Evolutionary conservation across 2,888 invertebrate species (phyloP).

Genomic region (Dolomedes plantarius): DNA sequence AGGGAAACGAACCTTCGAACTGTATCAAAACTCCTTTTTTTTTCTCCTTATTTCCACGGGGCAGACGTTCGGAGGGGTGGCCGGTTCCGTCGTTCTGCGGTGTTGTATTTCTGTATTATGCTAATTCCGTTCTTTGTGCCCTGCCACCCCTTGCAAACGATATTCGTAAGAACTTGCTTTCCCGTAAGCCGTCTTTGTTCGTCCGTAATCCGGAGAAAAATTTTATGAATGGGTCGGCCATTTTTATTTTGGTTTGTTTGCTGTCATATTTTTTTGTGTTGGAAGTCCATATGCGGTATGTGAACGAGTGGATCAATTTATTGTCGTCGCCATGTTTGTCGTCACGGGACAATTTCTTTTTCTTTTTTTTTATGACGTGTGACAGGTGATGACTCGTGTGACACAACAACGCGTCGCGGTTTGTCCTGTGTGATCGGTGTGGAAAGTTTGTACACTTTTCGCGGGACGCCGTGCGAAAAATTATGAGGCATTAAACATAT

Average conservation of each 20-base stretch:
- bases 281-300: slow-evolving; percentile 43
- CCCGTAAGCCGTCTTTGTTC: slow-evolving; percentile 4
- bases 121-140: slow-evolving; percentile 39
- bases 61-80: neutral
- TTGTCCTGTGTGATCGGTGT: neutral
- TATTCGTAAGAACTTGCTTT: slow-evolving; percentile 33
- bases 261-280: slow-evolving; percentile 10
- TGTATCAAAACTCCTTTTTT: slow-evolving; percentile 14
- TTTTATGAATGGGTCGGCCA: neutral
- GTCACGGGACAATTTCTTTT: slow-evolving; percentile 42
- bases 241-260: neutral
- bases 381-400: slow-evolving; percentile 40
- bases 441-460: too few relatives aligned
- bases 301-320: slow-evolving; percentile 33
- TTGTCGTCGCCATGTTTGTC: slow-evolving; percentile 56
- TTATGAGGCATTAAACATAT: too few relatives aligned
- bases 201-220: slow-evolving; percentile 20
- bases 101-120: slow-evolving; percentile 62
- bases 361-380: slow-evolving; percentile 25
- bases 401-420: neutral
- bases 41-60: too few relatives aligned
- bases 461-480: too few relatives aligned
- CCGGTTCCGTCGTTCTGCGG: slow-evolving; percentile 8
- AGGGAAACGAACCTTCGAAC: neutral
- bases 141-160: slow-evolving; percentile 60